phyloP scores from a whole-genome alignment of 1,140 invertebrate species.

The Ceratina japonica region DNA sequence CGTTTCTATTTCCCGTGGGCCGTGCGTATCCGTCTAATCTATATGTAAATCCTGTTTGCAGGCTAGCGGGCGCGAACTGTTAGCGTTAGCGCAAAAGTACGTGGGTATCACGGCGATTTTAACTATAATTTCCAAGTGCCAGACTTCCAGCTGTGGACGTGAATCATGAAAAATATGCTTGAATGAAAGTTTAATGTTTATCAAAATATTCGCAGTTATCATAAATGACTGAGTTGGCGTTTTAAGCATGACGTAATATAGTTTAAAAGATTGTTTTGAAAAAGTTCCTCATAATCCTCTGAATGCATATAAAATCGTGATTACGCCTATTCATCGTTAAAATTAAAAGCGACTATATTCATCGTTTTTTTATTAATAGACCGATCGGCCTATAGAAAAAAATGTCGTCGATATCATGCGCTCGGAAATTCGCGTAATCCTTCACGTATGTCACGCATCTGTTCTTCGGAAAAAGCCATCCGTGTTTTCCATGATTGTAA shows the following conservation, averaged over 20 bases:
- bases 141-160: neutral
- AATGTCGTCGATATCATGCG: neutral
- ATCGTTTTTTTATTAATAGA: too few relatives aligned
- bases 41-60: constrained; percentile 65
- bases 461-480: too few relatives aligned
- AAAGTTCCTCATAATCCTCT: too few relatives aligned
- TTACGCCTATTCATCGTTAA: too few relatives aligned
- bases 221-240: too few relatives aligned
- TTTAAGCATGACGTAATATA: too few relatives aligned
- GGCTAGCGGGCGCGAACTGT: neutral
- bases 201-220: neutral
- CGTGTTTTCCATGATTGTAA: neutral
- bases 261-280: too few relatives aligned
- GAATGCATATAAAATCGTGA: too few relatives aligned
- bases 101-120: constrained; percentile 16
- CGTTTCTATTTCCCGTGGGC: constrained; percentile 56
- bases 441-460: neutral
- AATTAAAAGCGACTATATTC: too few relatives aligned
- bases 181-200: neutral
- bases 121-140: neutral
- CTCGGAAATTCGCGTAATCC: neutral
- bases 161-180: neutral
- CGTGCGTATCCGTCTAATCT: constrained; percentile 62
- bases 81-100: neutral
- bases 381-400: too few relatives aligned